Evolutionary conservation across 2,797 vertebrate genomes (phyloP), one percentile per base, ranked within the genome.

Genomic region (Tenualosa thibaudeaui): DNA sequence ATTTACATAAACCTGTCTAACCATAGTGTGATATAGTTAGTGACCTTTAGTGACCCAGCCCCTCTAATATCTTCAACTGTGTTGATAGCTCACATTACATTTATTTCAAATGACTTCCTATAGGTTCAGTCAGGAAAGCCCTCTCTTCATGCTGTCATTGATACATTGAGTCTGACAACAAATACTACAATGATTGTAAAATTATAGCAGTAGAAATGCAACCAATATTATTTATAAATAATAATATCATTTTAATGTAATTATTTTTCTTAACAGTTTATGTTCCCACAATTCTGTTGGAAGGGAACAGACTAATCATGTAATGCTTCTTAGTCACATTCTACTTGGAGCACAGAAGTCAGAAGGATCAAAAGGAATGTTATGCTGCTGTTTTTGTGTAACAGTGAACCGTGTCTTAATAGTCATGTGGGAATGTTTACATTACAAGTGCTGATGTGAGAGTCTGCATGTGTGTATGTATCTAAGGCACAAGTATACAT

Each of bases 401-500:
- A 58, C 56, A 62, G 58, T n/a, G 58, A 78, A 78, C 71, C 22
- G 22, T 19, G 40, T 46, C 40, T 43, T 78, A 78, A 46, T 46
- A 22, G 71, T 46, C 13, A 26, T 75, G 68, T 40, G 68, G 75
- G 54, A 51, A 46, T 78, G 37, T 37, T 75, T 60, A 68, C 60
- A 31, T 49, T 51, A 40, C 43, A 26, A 60, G 82, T 84, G 82
- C 62, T 40, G 68, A 62, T 81, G 84, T 65, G 82, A 26, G 53
- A 37, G 60, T 82, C 37, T 75, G 50, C 53, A 37, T 71, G 81
- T 46, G 62, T 71, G 43, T 65, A 22, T 46, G 62, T 82, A 6
- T 71, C 12, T 75, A 17, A 75, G 65, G 31, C 12, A 65, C 24
- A 37, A 24, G 31, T 31, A 31, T 1, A 31, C 31, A 31, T 1